Evolutionary conservation across 2,797 vertebrate genomes (phyloP), one percentile per base, ranked within the genome.

Genomic region (Paratrypauchen microcephalus): DNA sequence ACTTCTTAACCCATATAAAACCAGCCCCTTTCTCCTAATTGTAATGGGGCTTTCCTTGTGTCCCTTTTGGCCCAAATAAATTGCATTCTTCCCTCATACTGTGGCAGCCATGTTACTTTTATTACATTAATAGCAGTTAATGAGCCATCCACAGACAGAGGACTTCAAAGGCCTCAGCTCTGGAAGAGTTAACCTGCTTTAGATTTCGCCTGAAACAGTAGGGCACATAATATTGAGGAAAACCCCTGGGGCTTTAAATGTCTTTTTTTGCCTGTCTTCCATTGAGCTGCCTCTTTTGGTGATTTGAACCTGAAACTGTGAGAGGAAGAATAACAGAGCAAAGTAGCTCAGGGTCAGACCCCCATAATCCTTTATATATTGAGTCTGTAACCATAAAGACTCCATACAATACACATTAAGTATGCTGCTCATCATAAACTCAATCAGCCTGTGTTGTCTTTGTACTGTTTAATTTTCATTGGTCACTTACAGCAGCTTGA

Each of bases 161-260:
- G 24, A 66, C 87, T 88, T 89, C 86, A 91, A 91, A 89, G 80
- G 75, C 65, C 5, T 48, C 58, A 24, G 67, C 75, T 79, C 80
- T 57, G 71, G 76, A 85, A 82, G 84, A 89, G 83, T 81, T 92
- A 91, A 91, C 89, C 88, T 89, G 76, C 80, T 90, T 91, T 87
- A 89, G 87, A 89, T 86, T 89, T 74, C 83, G 75, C 70, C 71
- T 71, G 80, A 83, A 92, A 86, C 89, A 87, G 87, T 84, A 70
- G 83, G 87, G 79, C 76, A 16, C 84, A 90, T 85, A 88, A 86
- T 90, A 85, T 88, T 79, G 80, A 78, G 81, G 73, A 84, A 84
- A 87, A 73, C 76, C 81, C 83, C 82, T 7, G 61, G 65, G 80
- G 84, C 74, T 78, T 78, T 71, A 70, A 84, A 77, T 62, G 72